Evolutionary conservation across 2,888 invertebrate genomes (phyloP).

Genomic region (Stenotaenia linearis): DNA sequence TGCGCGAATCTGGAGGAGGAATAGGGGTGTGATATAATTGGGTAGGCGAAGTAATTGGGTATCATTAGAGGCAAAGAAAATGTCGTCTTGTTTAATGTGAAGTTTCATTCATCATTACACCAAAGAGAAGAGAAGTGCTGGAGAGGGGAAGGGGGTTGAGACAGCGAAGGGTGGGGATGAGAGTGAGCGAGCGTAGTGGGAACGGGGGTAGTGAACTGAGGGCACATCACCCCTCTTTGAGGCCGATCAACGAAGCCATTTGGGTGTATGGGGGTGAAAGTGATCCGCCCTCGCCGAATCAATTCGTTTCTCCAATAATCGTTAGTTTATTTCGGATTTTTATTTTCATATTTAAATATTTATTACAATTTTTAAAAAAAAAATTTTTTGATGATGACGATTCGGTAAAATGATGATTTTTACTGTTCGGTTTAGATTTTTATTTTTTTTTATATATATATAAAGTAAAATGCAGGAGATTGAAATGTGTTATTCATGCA

Average conservation of each 20-base stretch:
- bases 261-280: conserved; percentile 26
- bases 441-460: not conserved
- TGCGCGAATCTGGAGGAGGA: not conserved
- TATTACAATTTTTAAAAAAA: no score
- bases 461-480: conserved; percentile 12
- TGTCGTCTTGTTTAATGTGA: conserved; percentile 19
- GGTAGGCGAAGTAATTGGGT: not conserved
- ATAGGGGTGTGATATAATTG: not conserved
- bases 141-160: not conserved
- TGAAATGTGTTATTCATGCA: conserved; percentile 26
- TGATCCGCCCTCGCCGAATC: conserved; percentile 20
- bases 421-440: not conserved
- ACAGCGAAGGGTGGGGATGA: not conserved
- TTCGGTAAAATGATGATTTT: not conserved
- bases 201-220: conserved; percentile 22
- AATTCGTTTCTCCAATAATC: conserved; percentile 26
- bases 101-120: conserved; percentile 23
- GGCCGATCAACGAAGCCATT: conserved; percentile 26
- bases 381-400: not conserved
- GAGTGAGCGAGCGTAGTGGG: not conserved
- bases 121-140: not conserved
- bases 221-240: conserved; percentile 20
- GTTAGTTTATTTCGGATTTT: not conserved
- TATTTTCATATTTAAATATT: not conserved
- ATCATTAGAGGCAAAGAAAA: not conserved